These are phyloP conservation scores for Bombus ignitus DNA, from an alignment of 1,140 invertebrate species.

Conservation along the genomic window DNA sequence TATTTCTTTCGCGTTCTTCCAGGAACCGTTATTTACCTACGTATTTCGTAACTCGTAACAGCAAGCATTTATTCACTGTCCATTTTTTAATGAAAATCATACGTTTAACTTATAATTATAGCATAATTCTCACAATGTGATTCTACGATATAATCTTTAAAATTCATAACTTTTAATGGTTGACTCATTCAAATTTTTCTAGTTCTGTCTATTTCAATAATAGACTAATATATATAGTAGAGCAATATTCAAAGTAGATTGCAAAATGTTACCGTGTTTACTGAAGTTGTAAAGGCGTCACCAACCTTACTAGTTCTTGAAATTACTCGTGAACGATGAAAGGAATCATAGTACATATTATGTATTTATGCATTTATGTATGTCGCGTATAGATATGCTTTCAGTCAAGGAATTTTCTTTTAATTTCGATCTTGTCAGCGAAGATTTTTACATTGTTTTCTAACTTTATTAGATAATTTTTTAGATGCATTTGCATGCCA, in stretches of 20 bases:
- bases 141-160: too few species aligned
- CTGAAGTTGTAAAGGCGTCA: neutral
- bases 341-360: neutral
- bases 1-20: neutral
- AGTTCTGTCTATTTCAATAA: neutral
- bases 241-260: too few species aligned
- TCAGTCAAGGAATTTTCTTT: neutral
- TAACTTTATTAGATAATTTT: neutral
- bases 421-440: neutral
- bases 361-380: neutral
- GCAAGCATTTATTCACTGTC: neutral
- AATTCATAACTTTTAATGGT: too few species aligned
- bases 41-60: neutral
- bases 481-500: too few species aligned
- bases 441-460: neutral
- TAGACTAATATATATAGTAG: too few species aligned
- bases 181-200: neutral
- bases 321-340: neutral
- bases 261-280: neutral
- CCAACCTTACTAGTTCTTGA: slow-evolving; percentile 7
- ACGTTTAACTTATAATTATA: too few species aligned
- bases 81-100: neutral
- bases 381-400: neutral
- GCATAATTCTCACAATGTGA: neutral
- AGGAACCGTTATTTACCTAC: neutral